Percentiles rank a stretch among this genome's conserved stretches.
phyloP scores from a whole-genome alignment of 2,888 invertebrate genomes.

The Stomorhina lunata region DNA sequence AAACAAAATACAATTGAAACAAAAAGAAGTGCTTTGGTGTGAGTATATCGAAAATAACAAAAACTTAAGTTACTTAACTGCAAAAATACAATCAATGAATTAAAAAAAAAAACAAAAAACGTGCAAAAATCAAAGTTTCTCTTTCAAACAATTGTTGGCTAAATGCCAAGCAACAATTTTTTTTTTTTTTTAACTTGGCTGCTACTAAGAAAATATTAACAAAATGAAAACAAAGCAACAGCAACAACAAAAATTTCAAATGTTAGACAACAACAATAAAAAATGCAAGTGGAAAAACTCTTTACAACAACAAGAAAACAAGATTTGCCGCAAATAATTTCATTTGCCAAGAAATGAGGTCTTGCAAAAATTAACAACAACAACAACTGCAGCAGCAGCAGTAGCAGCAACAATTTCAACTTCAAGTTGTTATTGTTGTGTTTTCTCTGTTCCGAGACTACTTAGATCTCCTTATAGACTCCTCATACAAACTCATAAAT shows the following conservation, averaged over 20 bases:
- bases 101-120: conserved; percentile 36
- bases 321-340: conserved; percentile 56
- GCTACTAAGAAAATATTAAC: background rate
- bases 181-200: conserved; percentile 37
- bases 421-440: conserved; percentile 40
- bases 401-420: conserved; percentile 51
- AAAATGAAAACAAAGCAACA: background rate
- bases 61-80: conserved; percentile 60
- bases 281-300: conserved; percentile 63
- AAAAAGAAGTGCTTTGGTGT: conserved; percentile 27
- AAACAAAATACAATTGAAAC: conserved; percentile 29
- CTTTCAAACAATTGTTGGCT: conserved; percentile 61
- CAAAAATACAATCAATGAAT: conserved; percentile 62
- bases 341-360: conserved; percentile 65
- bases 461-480: conserved; percentile 42
- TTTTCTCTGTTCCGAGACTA: conserved; percentile 13
- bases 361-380: conserved; percentile 58
- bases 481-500: conserved; percentile 36
- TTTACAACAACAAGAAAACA: conserved; percentile 55
- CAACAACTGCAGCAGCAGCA: conserved; percentile 9
- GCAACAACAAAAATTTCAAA: conserved; percentile 16
- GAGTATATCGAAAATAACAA: conserved; percentile 26
- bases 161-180: conserved; percentile 59
- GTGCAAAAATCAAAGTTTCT: conserved; percentile 60
- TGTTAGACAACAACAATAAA: conserved; percentile 47